phyloP scores from a whole-genome alignment of 2,888 invertebrate genomes.

The Agrotis clavis region DNA sequence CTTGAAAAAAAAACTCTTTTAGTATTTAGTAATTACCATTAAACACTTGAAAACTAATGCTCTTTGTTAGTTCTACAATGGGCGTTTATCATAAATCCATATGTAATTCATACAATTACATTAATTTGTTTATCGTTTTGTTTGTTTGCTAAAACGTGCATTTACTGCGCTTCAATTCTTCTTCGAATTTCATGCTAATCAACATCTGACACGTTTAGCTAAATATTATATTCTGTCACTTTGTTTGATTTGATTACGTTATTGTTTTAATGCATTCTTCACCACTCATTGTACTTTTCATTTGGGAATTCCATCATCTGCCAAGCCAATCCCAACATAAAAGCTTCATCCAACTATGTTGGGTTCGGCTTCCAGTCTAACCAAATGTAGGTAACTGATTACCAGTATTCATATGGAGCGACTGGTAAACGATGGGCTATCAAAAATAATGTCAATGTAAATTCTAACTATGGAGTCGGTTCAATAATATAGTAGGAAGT shows the following conservation, averaged over 20 bases:
- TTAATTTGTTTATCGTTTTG: conserved; percentile 23
- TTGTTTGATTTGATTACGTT: conserved; percentile 1
- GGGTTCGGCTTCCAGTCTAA: no score
- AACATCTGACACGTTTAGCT: conserved; percentile 27
- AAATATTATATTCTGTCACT: conserved; percentile 25
- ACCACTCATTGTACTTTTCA: not conserved
- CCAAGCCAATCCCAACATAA: no score
- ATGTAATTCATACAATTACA: conserved; percentile 32
- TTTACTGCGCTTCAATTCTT: conserved; percentile 12
- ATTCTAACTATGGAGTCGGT: not conserved
- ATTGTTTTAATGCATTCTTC: not conserved
- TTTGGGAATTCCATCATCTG: no score
- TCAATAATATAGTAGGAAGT: not conserved
- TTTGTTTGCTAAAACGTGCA: conserved; percentile 33
- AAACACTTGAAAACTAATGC: not conserved
- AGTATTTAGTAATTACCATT: not conserved
- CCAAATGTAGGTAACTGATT: no score
- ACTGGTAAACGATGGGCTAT: not conserved
- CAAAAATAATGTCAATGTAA: conserved; percentile 5
- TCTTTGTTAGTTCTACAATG: conserved; percentile 17
- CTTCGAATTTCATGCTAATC: conserved; percentile 45
- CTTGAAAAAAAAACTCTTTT: not conserved
- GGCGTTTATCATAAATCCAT: conserved; percentile 23
- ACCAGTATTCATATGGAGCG: no score
- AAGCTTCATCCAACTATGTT: no score